Base-by-base conservation (phyloP, 2,797 vertebrate species). In the Linurgus olivaceus region DNA sequence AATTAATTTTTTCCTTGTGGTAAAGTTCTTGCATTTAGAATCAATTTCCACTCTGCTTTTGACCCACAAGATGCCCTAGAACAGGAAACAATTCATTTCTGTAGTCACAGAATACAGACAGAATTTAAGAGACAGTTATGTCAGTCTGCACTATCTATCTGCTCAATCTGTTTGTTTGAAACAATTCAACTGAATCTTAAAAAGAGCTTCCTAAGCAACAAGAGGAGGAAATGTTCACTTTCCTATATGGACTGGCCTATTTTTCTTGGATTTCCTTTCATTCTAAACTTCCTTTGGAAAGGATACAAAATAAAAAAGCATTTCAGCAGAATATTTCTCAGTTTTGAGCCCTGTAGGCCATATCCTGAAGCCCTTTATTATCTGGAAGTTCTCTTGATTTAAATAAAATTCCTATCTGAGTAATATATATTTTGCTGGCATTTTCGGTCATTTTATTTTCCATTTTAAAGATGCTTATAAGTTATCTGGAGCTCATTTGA, bases 221-320 rank as follows among this genome's bases (percentile, higher is more conserved):
- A 54, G 80, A 66, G 37, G 42, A 81, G 47, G 86, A 96, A 88
- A 74, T 25, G 28, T 75, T 93, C 7, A 1, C 58, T 75, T 86
- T 92, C 73, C 38, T 83, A 84, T 90, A 88, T 25, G n/a, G 42
- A 77, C 37, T 88, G 52, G 54, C 16, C 33, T 78, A 20, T 72
- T 90, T 90, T 90, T 92, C 58, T 86, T 70, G 66, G 51, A 66
- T 28, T 94, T 62, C 28, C 80, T 90, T 95, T 84, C 12, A 82
- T 62, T 92, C 92, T 62, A 84, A 86, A 17, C 23, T 88, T 95
- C 55, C 55, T 95, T 90, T 73, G 55, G 44, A 59, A 9, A 62
- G 31, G 21, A 84, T 8, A 52, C 40, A 85, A 79, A 93, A 73
- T 13, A 75, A 78, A 87, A 81, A 86, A 55, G 24, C 23, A 67